Evolutionary conservation across 2,888 invertebrate genomes (phyloP).

Genomic region (Temnothorax rugatulus): DNA sequence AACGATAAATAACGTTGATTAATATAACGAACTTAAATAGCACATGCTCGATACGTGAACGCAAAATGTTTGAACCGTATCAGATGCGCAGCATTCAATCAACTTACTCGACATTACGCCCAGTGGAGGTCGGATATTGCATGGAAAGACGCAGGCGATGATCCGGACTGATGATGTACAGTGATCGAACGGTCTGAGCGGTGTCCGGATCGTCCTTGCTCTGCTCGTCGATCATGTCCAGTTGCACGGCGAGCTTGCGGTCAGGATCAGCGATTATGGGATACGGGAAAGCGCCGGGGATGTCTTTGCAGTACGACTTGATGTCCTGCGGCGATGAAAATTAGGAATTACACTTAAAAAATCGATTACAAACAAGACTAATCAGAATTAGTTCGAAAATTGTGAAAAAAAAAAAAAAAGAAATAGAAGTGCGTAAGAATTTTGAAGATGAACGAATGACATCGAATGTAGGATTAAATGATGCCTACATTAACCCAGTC

Average conservation of each 20-base stretch:
- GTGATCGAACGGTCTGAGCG: constrained; percentile 91
- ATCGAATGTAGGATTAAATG: neutral
- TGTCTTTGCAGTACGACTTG: constrained; percentile 90
- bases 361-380: constrained; percentile 12
- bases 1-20: constrained; percentile 28
- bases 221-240: constrained; percentile 94
- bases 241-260: constrained; percentile 90
- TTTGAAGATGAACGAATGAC: neutral
- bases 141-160: constrained; percentile 93
- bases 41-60: neutral
- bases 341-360: neutral
- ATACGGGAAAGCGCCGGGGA: constrained; percentile 92
- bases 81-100: neutral
- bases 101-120: constrained; percentile 94
- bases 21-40: neutral
- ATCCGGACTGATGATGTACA: constrained; percentile 94
- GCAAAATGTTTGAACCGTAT: neutral
- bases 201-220: constrained; percentile 90
- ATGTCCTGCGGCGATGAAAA: constrained; percentile 87
- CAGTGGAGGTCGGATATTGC: constrained; percentile 94
- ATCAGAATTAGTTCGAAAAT: constrained; percentile 2
- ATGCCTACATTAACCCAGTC: constrained; percentile 91
- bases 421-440: neutral
- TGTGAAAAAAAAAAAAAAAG: neutral
- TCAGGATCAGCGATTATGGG: constrained; percentile 94